Conservation (phyloP, 2,797 vertebrate genomes). For the Amazona finschi region DNA sequence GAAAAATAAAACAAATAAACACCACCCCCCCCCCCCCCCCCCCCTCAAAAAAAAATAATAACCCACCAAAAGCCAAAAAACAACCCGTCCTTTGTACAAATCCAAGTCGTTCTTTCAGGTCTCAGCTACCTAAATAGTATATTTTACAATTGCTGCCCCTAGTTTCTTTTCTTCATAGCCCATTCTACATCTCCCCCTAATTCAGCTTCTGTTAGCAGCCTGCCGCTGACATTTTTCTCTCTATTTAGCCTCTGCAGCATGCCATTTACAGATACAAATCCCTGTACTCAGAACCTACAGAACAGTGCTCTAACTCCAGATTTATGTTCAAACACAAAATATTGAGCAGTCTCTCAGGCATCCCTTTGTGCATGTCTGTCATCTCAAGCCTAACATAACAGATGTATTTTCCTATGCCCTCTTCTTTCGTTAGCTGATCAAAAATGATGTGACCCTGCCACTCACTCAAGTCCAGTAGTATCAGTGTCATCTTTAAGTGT, state of each 20-base stretch:
- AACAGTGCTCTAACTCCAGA: not conserved
- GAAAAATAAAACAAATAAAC: not conserved
- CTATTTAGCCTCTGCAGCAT: not conserved
- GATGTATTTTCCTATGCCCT: not conserved
- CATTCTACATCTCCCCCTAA: not conserved
- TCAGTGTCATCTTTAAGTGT: not conserved
- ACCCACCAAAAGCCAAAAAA: not conserved
- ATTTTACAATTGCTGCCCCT: not conserved
- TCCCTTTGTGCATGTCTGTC: not conserved
- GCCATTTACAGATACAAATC: not conserved
- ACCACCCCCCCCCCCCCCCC: rapidly evolving
- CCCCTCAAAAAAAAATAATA: not conserved
- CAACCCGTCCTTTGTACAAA: not conserved
- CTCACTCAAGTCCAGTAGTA: not conserved
- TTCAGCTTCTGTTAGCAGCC: not conserved
- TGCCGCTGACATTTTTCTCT: not conserved
- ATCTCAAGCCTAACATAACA: not conserved
- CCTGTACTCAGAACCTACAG: not conserved
- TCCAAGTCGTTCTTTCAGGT: not conserved
- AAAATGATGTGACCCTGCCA: not conserved
- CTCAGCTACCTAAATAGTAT: not conserved
- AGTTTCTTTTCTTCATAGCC: not conserved
- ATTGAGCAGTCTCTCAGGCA: not conserved
- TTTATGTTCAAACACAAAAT: not conserved
- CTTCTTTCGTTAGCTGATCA: not conserved